phyloP scores from a whole-genome alignment of 2,888 invertebrate genomes.

The Dasysyrphus tricinctus region DNA sequence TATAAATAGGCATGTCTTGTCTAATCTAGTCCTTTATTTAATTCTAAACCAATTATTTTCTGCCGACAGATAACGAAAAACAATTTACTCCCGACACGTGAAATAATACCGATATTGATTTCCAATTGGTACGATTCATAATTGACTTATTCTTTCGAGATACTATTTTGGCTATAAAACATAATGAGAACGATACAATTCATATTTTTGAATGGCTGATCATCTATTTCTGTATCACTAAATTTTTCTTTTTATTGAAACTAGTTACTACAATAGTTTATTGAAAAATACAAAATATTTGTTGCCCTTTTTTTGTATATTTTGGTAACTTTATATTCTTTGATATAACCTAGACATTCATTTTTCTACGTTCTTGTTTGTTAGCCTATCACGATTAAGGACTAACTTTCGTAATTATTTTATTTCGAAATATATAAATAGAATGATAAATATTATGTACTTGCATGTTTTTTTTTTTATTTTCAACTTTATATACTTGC shows the following conservation, averaged over 20 bases:
- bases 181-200: background rate
- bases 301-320: background rate
- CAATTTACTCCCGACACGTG: too few relatives aligned
- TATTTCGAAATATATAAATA: conserved; percentile 2
- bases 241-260: background rate
- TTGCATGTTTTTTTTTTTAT: background rate
- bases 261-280: background rate
- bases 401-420: background rate
- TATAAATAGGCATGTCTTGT: too few relatives aligned
- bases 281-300: background rate
- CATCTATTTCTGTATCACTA: background rate
- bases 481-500: background rate
- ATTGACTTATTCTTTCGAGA: too few relatives aligned
- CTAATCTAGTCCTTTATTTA: too few relatives aligned
- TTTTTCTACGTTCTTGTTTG: background rate
- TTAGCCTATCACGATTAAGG: background rate
- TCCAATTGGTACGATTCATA: too few relatives aligned
- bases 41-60: too few relatives aligned
- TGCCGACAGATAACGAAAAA: too few relatives aligned
- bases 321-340: background rate
- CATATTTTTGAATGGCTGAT: background rate
- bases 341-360: background rate
- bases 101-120: too few relatives aligned
- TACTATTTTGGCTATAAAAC: too few relatives aligned
- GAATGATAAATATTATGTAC: background rate